Evolutionary conservation across 2,797 vertebrate species (phyloP), one percentile per base, ranked within the genome.

Genomic region (Coregonus sp.): DNA sequence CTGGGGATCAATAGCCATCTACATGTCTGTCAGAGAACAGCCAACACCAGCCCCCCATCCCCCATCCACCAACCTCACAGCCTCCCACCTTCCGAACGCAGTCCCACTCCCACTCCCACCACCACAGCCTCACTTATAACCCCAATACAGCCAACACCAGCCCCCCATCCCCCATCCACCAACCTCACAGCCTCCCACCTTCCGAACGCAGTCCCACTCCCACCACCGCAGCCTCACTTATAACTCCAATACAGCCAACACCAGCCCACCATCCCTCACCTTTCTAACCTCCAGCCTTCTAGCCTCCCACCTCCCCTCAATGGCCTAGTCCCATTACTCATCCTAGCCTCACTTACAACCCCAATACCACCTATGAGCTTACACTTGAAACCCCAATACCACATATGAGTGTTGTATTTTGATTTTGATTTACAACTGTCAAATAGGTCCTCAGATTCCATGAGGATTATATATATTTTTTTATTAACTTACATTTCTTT

Each of bases 1-100:
- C 63, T 35, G 65, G 33, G 72, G 77, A 85, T 85, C 84, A 79
- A 82, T 85, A 85, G 69, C 74, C 70, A 79, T 82, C 81, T 79
- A 71, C 76, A 80, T 78, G 76, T 72, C 76, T 80, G 78, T 78
- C 82, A 84, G 79, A 59, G 31, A 78, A 69, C 59, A 80, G 67
- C 20, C 20, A 31, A 54, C 70, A 67, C 71, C 78, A 70, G 29
- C 63, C 63, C 68, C 20, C 51, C 66, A 33, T 3, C 50, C n/a
- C 35, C 74, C 61, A 16, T 52, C 50, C 74, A n/a, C 15, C 52
- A 4, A n/a, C 37, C 75, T 35, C 50, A 69, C 74, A 56, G 47
- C 51, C 77, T n/a, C n/a, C 52, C 77, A 56, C 50, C 67, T 51
- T 54, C 74, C 50, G 47, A 74, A 40, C 76, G 33, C 51, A 37